phyloP scores from a whole-genome alignment of 2,888 invertebrate genomes.

The Dynastes tityus region DNA sequence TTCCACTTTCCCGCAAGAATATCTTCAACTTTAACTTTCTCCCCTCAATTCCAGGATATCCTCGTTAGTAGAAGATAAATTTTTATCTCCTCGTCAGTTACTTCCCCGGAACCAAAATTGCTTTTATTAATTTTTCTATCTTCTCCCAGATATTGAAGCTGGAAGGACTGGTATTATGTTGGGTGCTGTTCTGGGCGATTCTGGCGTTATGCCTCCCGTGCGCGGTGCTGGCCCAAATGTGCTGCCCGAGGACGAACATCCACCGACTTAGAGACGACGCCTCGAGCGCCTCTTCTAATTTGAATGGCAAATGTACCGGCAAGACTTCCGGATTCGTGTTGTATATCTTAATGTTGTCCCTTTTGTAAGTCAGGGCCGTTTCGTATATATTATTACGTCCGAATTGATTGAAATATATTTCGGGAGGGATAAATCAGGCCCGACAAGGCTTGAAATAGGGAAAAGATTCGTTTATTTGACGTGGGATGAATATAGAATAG shows the following conservation, averaged over 20 bases:
- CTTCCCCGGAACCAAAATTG: neutral
- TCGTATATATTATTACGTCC: too few species aligned
- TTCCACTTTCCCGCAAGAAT: neutral
- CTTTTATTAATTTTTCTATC: constrained; percentile 25
- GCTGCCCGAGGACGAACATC: constrained; percentile 59
- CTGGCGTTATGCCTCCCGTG: constrained; percentile 61
- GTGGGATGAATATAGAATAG: constrained; percentile 6
- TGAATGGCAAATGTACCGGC: constrained; percentile 55
- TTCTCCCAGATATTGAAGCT: constrained; percentile 62
- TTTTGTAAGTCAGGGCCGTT: constrained; percentile 60
- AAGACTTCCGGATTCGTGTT: constrained; percentile 56
- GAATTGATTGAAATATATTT: constrained; percentile 36
- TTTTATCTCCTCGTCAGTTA: neutral
- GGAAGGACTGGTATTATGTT: constrained; percentile 62
- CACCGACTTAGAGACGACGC: constrained; percentile 61
- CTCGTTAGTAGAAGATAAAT: constrained; percentile 7
- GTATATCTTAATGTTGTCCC: constrained; percentile 59
- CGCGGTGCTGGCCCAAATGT: constrained; percentile 58
- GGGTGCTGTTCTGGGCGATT: constrained; percentile 64
- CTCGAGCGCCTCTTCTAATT: constrained; percentile 57
- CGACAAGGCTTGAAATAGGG: constrained; percentile 2
- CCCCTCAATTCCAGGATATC: neutral
- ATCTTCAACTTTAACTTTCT: neutral
- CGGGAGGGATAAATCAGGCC: constrained; percentile 8
- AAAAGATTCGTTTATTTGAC: neutral